Percentiles rank a stretch among this genome's conserved stretches.
Evolutionary conservation across 2,888 invertebrate genomes (phyloP).

Genomic region (Nomada ferruginata): DNA sequence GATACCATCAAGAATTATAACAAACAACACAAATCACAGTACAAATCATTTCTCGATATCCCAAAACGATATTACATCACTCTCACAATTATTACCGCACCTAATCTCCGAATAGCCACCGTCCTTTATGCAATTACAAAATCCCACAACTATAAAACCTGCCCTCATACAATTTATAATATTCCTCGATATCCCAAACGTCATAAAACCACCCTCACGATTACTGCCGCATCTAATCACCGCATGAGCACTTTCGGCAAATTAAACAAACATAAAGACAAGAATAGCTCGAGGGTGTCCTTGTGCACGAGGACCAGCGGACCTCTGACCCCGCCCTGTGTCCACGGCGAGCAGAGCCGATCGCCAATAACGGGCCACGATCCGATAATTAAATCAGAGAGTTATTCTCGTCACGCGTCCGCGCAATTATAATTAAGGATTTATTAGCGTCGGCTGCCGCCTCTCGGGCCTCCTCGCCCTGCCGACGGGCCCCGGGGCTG

Average conservation of each 20-base stretch:
- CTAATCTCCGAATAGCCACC: too few relatives aligned
- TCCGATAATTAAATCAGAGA: constrained; percentile 83
- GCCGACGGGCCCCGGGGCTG: constrained; percentile 11
- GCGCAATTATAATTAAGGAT: constrained; percentile 84
- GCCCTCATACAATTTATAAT: too few relatives aligned
- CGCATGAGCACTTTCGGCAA: constrained; percentile 43
- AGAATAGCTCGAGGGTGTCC: constrained; percentile 35
- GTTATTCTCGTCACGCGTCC: constrained; percentile 84
- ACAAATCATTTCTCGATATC: too few relatives aligned
- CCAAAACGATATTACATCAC: too few relatives aligned
- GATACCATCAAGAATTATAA: too few relatives aligned
- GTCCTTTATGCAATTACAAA: too few relatives aligned
- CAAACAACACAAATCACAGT: too few relatives aligned
- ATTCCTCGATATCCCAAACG: too few relatives aligned
- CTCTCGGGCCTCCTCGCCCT: constrained; percentile 7
- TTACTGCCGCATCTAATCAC: constrained; percentile 2
- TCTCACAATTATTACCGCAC: too few relatives aligned
- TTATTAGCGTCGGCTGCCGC: constrained; percentile 81
- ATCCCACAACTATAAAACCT: too few relatives aligned
- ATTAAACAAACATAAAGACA: constrained; percentile 69
- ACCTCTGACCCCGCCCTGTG: constrained; percentile 3
- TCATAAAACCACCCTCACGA: background rate
- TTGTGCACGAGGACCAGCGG: constrained; percentile 2
- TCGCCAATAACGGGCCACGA: constrained; percentile 61
- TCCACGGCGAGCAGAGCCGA: background rate